Percentiles rank a stretch among this genome's conserved stretches.
These are phyloP conservation scores for Boleophthalmus pectinirostris DNA, from an alignment of 2,113 vertebrate species.

Conservation along the genomic window DNA sequence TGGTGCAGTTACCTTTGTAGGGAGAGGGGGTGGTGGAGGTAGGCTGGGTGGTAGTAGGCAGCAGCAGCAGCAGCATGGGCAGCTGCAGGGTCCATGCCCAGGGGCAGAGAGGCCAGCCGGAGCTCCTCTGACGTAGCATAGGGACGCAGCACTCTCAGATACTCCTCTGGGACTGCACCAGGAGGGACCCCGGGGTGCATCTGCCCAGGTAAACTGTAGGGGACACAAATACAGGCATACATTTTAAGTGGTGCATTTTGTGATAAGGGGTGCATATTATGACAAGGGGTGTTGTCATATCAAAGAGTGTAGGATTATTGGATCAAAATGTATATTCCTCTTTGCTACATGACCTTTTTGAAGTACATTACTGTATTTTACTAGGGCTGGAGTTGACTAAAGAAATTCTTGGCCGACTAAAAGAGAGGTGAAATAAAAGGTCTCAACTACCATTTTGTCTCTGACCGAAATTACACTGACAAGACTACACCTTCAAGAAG, in stretches of 20 bases:
- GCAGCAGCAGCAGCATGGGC: conserved; percentile 78
- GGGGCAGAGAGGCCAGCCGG: conserved; percentile 85
- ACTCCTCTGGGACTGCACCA: conserved; percentile 87
- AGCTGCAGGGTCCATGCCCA: conserved; percentile 83
- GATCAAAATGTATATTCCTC: too few species aligned
- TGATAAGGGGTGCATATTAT: neutral
- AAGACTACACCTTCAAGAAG: too few species aligned
- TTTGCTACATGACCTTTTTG: too few species aligned
- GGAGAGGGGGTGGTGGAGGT: conserved; percentile 85
- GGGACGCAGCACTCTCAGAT: conserved; percentile 89
- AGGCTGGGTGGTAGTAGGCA: conserved; percentile 92
- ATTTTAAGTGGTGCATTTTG: neutral
- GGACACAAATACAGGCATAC: neutral
- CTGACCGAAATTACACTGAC: too few species aligned
- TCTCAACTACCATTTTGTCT: too few species aligned
- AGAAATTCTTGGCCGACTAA: too few species aligned
- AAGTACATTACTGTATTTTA: too few species aligned
- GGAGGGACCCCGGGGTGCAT: conserved; percentile 89
- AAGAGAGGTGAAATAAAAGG: too few species aligned
- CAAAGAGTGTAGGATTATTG: neutral
- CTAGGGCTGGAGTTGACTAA: too few species aligned
- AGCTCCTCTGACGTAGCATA: conserved; percentile 90
- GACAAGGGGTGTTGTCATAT: neutral
- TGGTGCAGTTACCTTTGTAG: conserved; percentile 79
- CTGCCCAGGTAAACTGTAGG: conserved; percentile 85